Conservation (phyloP, 2,113 vertebrate species). For the Herpailurus yagouaroundi region DNA sequence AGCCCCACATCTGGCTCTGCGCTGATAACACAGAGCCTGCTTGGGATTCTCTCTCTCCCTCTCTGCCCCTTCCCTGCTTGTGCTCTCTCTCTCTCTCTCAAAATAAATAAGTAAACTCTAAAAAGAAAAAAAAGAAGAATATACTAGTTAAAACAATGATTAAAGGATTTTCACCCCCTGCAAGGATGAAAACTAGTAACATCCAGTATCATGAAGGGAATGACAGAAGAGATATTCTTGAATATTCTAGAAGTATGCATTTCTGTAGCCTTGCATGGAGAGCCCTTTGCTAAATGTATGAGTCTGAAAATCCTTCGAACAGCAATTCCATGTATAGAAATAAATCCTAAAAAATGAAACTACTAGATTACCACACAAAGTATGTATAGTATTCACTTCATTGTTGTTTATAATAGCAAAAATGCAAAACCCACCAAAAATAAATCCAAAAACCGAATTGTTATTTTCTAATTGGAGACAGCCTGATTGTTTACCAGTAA, state of each 20-base stretch:
- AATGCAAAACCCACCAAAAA: background rate
- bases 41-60: too few relatives aligned
- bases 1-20: too few relatives aligned
- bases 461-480: background rate
- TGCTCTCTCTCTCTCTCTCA: too few relatives aligned
- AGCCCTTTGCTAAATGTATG: background rate
- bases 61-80: too few relatives aligned
- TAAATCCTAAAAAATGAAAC: background rate
- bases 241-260: background rate
- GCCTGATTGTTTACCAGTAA: background rate
- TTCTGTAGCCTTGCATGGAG: background rate
- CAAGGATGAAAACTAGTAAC: background rate
- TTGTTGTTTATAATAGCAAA: background rate
- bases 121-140: background rate
- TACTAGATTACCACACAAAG: background rate
- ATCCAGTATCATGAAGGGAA: background rate
- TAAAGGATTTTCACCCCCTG: background rate
- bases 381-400: background rate
- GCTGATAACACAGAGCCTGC: too few relatives aligned
- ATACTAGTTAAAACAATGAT: background rate
- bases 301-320: background rate
- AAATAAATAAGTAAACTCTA: too few relatives aligned
- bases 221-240: background rate
- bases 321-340: background rate
- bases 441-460: background rate